phyloP scores from a whole-genome alignment of 2,797 vertebrate species.

The Phataginus tricuspis region DNA sequence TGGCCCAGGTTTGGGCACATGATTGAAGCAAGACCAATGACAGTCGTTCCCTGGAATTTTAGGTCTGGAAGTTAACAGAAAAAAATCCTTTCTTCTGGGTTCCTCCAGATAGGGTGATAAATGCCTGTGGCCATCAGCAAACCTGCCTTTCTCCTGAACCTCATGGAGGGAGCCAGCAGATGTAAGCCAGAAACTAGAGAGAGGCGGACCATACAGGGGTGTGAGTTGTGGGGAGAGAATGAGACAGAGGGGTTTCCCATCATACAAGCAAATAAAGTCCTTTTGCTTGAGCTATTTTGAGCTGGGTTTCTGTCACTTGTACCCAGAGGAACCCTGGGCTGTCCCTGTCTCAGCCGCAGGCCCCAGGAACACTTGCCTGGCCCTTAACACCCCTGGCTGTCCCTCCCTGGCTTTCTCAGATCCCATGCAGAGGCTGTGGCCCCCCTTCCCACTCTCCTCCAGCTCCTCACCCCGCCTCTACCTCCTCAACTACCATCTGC shows the following conservation, averaged over 20 bases:
- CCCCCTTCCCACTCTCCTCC: too few species aligned
- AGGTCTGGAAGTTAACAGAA: background rate
- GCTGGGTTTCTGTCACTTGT: background rate
- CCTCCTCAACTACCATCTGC: background rate
- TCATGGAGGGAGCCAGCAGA: background rate
- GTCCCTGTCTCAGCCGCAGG: background rate
- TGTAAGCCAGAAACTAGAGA: background rate
- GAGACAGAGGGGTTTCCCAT: background rate
- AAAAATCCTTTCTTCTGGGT: background rate
- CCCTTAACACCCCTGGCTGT: accelerated
- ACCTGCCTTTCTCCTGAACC: background rate
- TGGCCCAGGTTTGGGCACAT: background rate
- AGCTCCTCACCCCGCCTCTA: too few species aligned
- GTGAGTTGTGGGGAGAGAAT: background rate
- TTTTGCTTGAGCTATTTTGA: background rate
- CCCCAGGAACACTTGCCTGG: background rate
- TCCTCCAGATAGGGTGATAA: background rate
- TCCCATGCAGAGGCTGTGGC: background rate
- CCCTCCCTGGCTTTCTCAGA: background rate
- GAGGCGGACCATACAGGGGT: background rate
- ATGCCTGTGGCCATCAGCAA: background rate
- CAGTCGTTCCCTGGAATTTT: background rate
- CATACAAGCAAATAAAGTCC: background rate
- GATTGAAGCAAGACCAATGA: background rate
- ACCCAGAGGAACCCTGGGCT: background rate